These are phyloP conservation scores for Tenthredo notha DNA, from an alignment of 2,888 invertebrate species.

Conservation along the genomic window DNA sequence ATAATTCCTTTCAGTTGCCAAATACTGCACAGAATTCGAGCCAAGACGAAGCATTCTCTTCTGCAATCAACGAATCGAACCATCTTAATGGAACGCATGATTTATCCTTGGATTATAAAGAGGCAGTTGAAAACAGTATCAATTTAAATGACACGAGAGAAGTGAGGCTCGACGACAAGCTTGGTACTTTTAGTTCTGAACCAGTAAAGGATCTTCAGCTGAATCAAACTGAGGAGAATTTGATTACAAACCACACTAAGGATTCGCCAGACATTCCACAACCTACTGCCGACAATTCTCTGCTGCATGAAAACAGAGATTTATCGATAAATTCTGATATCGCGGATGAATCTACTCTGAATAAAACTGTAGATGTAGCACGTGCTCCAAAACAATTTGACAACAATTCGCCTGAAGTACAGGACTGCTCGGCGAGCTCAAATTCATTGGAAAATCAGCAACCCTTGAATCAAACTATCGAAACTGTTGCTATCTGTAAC, in stretches of 20 bases:
- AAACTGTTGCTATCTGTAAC: neutral
- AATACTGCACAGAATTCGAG: conserved; percentile 62
- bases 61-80: conserved; percentile 65
- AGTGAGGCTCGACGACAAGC: conserved; percentile 27
- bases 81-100: conserved; percentile 51
- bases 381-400: neutral
- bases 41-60: conserved; percentile 69
- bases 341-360: neutral
- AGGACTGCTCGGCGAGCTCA: neutral
- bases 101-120: conserved; percentile 18
- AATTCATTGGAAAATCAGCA: conserved; percentile 5
- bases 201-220: conserved; percentile 3
- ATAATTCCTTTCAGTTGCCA: conserved; percentile 37
- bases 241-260: neutral
- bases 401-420: neutral
- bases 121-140: conserved; percentile 15
- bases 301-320: conserved; percentile 18
- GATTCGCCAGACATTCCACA: conserved; percentile 42
- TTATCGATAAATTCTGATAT: conserved; percentile 13
- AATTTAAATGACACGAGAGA: conserved; percentile 23
- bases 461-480: neutral
- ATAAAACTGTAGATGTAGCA: conserved; percentile 9
- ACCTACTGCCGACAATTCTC: conserved; percentile 14
- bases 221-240: neutral
- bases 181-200: conserved; percentile 49